Evolutionary conservation across 2,888 invertebrate genomes (phyloP).

Genomic region (Cephus nigrinus): DNA sequence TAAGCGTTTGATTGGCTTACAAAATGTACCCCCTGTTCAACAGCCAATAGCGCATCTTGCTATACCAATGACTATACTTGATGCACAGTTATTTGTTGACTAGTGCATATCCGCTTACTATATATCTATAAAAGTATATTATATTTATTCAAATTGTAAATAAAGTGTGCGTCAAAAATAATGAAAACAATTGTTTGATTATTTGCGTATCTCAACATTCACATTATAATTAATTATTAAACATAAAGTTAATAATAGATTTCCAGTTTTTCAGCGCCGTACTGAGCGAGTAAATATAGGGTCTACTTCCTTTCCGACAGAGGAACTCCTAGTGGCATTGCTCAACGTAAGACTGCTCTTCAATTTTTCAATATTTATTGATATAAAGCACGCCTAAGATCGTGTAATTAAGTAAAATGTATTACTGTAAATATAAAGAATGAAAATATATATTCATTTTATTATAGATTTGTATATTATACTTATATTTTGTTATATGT

Average conservation of each 20-base stretch:
- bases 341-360: constrained; percentile 72
- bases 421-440: constrained; percentile 6
- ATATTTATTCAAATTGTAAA: not conserved
- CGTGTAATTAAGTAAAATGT: constrained; percentile 4
- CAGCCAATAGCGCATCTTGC: not conserved
- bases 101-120: not conserved
- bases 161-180: not conserved
- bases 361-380: not conserved
- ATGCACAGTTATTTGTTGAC: not conserved
- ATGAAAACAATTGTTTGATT: not conserved
- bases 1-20: not conserved
- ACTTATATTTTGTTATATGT: constrained; percentile 15
- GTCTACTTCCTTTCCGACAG: constrained; percentile 50
- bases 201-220: not conserved
- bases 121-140: not conserved
- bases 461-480: not conserved
- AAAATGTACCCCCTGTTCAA: not conserved
- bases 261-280: not conserved
- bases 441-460: constrained; percentile 6
- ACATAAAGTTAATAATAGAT: not conserved
- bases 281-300: not conserved
- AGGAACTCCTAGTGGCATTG: constrained; percentile 81
- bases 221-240: not conserved
- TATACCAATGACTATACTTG: not conserved
- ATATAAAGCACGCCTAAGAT: not conserved